Base-by-base conservation (phyloP, 2,797 vertebrate genomes). In the Meriones psammophilus region DNA sequence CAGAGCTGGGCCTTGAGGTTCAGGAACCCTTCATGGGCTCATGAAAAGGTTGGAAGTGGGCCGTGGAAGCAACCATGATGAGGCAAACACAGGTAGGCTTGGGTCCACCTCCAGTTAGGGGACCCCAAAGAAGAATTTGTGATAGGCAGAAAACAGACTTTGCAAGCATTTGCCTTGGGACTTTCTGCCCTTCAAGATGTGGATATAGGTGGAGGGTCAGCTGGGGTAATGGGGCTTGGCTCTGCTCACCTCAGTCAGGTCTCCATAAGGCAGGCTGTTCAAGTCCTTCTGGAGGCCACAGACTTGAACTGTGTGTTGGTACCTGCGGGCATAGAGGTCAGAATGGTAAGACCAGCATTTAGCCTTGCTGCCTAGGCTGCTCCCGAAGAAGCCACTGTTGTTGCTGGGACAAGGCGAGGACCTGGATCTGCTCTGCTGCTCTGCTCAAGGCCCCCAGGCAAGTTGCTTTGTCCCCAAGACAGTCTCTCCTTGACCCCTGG, bases 231-330 rank as follows among this genome's bases (percentile, higher is more conserved):
- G 5, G 33, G n/a, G 0, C 22, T 39, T 17, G 28, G n/a, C 7
- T 77, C 91, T 54, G 64, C 98, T 96, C 96, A 99, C 99, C 98
- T 99, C 99, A 0, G 99, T 99, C 96, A 98, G 97, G 95, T 99
- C 99, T 84, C 99, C 98, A 3, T 98, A 97, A 12, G 99, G 99
- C 73, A 99, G 98, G 91, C 98, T 98, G n/a, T 97, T 96, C 92
- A 99, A 96, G 94, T 99, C 98, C 46, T 98, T 92, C 87, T 96
- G 97, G 71, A 99, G 98, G 94, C 98, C 96, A 62, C 99, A 99
- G 69, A 98, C 98, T 0, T 96, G 94, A 46, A 99, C 66, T 0
- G 98, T 98, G 78, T 98, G 98, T 92, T 98, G 95, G 71, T 99
- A 99, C 96, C 99, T 99, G 94, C 69, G 80, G 92, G 92, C 1